Conservation (phyloP, 2,888 invertebrate genomes). For the Yponomeuta sedellus region DNA sequence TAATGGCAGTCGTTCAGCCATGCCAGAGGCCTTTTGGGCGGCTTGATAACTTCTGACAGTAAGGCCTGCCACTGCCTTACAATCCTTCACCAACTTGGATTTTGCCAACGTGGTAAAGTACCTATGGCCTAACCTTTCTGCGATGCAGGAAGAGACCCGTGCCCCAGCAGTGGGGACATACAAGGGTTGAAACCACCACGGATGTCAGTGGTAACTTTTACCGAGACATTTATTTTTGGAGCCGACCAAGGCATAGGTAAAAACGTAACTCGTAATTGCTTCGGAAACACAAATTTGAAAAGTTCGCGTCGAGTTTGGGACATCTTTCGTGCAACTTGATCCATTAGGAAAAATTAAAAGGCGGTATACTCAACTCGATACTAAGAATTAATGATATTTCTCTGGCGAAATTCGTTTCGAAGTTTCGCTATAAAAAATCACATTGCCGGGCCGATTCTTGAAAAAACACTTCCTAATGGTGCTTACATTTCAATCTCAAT, state of each 20-base stretch:
- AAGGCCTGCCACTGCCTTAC: no score
- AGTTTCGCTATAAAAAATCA: background rate
- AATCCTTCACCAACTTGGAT: no score
- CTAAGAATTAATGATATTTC: background rate
- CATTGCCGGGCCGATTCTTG: background rate
- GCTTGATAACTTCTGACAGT: no score
- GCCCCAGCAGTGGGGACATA: no score
- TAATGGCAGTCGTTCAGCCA: no score
- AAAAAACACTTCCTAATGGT: no score
- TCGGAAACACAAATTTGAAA: conserved; percentile 45
- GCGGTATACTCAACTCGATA: background rate
- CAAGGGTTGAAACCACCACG: no score
- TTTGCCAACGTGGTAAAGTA: no score
- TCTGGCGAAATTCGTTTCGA: background rate
- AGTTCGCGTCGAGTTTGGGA: conserved; percentile 27
- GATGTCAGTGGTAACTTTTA: background rate
- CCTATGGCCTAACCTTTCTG: no score
- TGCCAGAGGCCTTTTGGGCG: no score
- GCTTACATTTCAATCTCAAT: no score
- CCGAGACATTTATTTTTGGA: background rate
- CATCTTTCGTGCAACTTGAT: conserved; percentile 9
- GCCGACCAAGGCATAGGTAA: conserved; percentile 24
- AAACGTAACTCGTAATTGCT: conserved; percentile 50
- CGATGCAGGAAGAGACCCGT: no score
- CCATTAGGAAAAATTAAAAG: conserved; percentile 6